Evolutionary conservation across 2,113 vertebrate species (phyloP).

Genomic region (Erpornis zantholeuca): DNA sequence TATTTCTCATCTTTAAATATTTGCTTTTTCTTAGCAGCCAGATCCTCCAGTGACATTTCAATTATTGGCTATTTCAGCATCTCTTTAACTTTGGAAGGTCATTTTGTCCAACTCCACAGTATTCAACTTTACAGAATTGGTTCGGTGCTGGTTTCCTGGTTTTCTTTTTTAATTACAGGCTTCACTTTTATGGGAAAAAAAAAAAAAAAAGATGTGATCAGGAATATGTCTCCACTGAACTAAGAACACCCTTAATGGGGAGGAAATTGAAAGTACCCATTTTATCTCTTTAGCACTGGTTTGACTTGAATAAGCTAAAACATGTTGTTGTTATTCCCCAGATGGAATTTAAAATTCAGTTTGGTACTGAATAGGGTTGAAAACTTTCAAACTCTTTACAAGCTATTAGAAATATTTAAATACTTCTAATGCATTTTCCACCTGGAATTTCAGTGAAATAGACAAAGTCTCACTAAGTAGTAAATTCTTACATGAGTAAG

Average conservation of each 20-base stretch:
- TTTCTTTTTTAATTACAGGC: not conserved
- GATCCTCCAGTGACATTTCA: conserved; percentile 56
- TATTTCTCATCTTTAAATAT: conserved; percentile 66
- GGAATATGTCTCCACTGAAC: not conserved
- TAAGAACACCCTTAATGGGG: not conserved
- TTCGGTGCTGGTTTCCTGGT: not conserved
- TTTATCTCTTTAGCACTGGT: not conserved
- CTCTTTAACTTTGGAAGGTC: conserved; percentile 24
- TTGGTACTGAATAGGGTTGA: not conserved
- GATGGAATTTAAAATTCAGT: not conserved
- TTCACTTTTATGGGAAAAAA: not conserved
- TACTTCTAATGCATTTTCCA: not conserved
- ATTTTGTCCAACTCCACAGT: not conserved
- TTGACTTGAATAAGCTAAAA: not conserved
- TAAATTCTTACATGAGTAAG: not conserved
- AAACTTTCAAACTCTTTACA: not conserved
- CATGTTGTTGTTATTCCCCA: not conserved
- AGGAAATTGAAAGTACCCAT: not conserved
- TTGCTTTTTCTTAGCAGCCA: conserved; percentile 45
- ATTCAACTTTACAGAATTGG: not conserved
- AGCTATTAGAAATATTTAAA: not conserved
- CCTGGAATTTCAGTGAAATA: not conserved
- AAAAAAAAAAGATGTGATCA: not conserved
- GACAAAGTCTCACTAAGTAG: not conserved
- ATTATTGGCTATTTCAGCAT: conserved; percentile 45